Base-by-base conservation (phyloP, 2,113 vertebrate genomes). In the Megalops atlanticus region DNA sequence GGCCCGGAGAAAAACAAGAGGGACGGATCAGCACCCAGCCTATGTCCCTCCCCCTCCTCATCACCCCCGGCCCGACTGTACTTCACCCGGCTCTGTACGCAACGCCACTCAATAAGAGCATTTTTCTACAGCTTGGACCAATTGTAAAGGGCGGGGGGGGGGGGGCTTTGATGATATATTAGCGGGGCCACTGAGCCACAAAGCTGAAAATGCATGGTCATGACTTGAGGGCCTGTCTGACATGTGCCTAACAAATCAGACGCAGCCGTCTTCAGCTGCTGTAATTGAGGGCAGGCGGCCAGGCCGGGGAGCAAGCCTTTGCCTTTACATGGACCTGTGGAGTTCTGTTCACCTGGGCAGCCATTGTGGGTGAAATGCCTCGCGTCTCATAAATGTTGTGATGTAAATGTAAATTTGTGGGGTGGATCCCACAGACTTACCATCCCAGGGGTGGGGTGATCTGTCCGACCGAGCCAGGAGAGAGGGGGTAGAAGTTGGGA, bases 391-490 rank as follows among this genome's bases (percentile, higher is more conserved):
- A n/a, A n/a, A 64, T 64, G 58, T 3, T 5, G n/a, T n/a, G 11
- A n/a, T n/a, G 6, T 27, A 64, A 18, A 21, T 58, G 21, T 58
- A 58, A 58, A 24, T 2, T 5, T 12, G 0, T 2, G 24, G 58
- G n/a, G 24, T 4, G 7, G 10, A 64, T 24, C n/a, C 24, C 58
- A 31, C 2, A 64, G 58, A 93, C 96, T 96, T 94, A 99, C 98
- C 98, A 99, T 94, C 97, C 97, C 84, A 99, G 94, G 79, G 97
- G 97, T 83, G 98, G 97, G 76, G 98, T 97, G 89, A 98, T 97
- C 93, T 98, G 97, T 80, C 97, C 97, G 41, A 99, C 96, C 80
- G 95, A 96, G 79, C 97, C 96, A 15, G 97, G 97, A 89, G 97
- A 99, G 87, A 99, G 94, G 14, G 97, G 94, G 93, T 99, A 99